These are phyloP conservation scores for Cephus runcator DNA, from an alignment of 2,888 invertebrate species.

Conservation along the genomic window DNA sequence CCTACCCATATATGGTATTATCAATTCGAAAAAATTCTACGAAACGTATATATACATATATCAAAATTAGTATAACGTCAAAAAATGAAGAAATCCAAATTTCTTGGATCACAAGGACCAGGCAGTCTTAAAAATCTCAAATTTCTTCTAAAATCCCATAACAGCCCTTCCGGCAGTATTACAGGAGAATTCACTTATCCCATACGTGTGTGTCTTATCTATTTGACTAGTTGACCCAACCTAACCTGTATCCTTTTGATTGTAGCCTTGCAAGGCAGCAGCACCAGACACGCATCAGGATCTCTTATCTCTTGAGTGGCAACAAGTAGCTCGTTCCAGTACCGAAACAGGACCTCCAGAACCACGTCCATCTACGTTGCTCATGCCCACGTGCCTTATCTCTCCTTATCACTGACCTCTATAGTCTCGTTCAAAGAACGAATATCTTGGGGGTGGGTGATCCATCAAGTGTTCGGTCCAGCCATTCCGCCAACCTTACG, in stretches of 20 bases:
- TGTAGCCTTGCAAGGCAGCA: neutral
- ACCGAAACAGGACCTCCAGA: neutral
- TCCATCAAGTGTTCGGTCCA: neutral
- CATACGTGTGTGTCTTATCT: slow-evolving; percentile 5
- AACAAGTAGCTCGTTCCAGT: slow-evolving; percentile 12
- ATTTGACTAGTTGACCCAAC: neutral
- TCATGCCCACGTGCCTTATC: neutral
- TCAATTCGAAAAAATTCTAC: too few species aligned
- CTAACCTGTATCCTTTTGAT: neutral
- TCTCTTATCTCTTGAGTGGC: slow-evolving; percentile 28
- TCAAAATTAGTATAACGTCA: too few species aligned
- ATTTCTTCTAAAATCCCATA: neutral
- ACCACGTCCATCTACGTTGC: neutral
- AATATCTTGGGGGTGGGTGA: neutral
- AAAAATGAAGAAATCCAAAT: too few species aligned
- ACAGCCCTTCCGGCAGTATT: slow-evolving; percentile 14
- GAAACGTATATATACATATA: too few species aligned
- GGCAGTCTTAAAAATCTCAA: neutral
- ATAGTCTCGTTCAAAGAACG: neutral
- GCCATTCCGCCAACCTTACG: neutral
- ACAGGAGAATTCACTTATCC: slow-evolving; percentile 31
- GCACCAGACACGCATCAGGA: neutral
- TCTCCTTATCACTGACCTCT: neutral
- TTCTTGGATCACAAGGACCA: too few species aligned
- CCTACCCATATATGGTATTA: neutral